Evolutionary conservation across 1,140 invertebrate species (phyloP), one percentile per base, ranked within the genome.

Genomic region (Drosophila triauraria): DNA sequence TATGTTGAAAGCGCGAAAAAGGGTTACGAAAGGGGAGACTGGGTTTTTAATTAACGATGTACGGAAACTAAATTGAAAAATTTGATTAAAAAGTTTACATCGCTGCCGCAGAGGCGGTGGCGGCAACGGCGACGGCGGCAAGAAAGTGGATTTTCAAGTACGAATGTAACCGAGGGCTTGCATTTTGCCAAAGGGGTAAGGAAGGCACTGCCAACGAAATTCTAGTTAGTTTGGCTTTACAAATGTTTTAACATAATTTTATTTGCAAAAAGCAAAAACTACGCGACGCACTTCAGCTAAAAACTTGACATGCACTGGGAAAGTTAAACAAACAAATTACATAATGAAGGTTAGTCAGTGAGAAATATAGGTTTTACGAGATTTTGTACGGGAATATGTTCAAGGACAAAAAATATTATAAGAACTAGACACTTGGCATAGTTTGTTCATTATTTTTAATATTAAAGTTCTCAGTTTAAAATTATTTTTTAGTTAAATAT

Each of bases 211-310:
- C 48, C 54, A 67, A 62, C 84, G 76, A 70, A 87, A 76, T 88
- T 88, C 75, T 60, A 90, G 85, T 90, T 88, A 88, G 85, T 84
- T 90, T 90, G 81, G 85, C 70, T 85, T 74, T 78, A 80, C 81
- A 90, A 88, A 88, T 88, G 85, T 86, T 90, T 79, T 81, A 90
- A 79, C 81, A 90, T 90, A 69, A 85, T 82, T 85, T 90, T 82
- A 90, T 90, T 90, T 90, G 78, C 82, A 67, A 64, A 60, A 78
- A 40, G 63, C 56, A 60, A 77, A 75, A 65, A 67, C 38, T 17
- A 44, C 10, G 42, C 56, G n/a, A 53, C 23, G 43, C 59, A 54
- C 62, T 70, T 68, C 62, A 51, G 61, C 48, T 25, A 58, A 70
- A 70, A 81, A 47, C 56, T 62, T 67, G 61, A 63, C 35, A 17